Conservation (phyloP, 2,113 vertebrate genomes). For the Dasyurus viverrinus region DNA sequence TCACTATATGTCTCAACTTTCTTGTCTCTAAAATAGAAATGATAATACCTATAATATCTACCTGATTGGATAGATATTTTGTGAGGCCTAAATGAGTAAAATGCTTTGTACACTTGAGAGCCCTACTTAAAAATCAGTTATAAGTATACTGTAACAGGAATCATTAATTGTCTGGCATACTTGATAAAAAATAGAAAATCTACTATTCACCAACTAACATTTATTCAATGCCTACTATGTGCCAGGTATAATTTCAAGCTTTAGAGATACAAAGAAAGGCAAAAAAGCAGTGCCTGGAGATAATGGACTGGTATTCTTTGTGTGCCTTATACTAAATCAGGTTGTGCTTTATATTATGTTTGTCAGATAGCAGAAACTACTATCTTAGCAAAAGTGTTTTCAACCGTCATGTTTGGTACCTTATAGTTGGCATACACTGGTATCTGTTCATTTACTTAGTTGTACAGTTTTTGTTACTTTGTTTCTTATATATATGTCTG, state of each 20-base stretch:
- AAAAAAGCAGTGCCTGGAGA: not conserved
- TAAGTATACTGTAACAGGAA: not conserved
- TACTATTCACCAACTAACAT: not conserved
- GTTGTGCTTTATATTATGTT: conserved; percentile 4
- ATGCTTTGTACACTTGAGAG: not conserved
- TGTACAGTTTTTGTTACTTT: conserved; percentile 39
- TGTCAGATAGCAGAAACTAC: not conserved
- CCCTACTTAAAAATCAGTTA: not conserved
- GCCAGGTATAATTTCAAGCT: not conserved
- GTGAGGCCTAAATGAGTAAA: not conserved
- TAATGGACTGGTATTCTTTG: not conserved
- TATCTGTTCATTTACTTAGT: conserved; percentile 29
- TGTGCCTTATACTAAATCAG: conserved; percentile 18
- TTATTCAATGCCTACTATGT: not conserved
- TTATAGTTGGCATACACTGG: conserved; percentile 12
- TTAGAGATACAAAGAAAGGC: not conserved
- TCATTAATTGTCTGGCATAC: not conserved
- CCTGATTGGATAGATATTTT: not conserved
- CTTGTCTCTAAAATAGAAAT: not conserved
- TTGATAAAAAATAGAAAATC: not conserved
- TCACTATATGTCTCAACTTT: not conserved
- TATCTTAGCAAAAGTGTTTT: conserved; percentile 31
- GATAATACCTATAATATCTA: not conserved
- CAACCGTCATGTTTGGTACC: not conserved
- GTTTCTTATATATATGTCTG: conserved; percentile 45